Evolutionary conservation across 2,797 vertebrate genomes (phyloP), one percentile per base, ranked within the genome.

Genomic region (Taenioides sp.): DNA sequence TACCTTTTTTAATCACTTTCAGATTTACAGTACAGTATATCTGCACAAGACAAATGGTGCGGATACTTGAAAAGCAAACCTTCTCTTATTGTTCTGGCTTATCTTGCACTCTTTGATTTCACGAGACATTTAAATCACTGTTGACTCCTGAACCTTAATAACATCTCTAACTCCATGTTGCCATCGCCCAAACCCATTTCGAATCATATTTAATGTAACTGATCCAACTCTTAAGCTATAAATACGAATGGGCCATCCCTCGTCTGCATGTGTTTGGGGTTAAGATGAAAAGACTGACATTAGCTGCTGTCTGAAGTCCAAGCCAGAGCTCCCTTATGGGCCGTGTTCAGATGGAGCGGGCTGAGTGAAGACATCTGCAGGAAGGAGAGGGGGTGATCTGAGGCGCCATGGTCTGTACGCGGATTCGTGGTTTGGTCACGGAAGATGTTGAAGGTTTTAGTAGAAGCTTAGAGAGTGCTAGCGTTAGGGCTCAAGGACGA

Each of bases 361-460:
- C 55, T 58, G 70, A 80, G 63, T 67, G 55, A 73, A 77, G 59
- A 64, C 17, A 63, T 76, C 50, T 76, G 71, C 70, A 69, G 69
- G 40, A 52, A 70, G 69, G 65, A 64, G 17, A 65, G 73, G 63
- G 28, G 50, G 64, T 54, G 54, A 22, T 4, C 57, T 50, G 34
- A 47, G 70, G 61, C 69, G 61, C 65, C 63, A 73, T 34, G 73
- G 75, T 75, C 65, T 74, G 64, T 72, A 67, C 82, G 80, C 73
- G 84, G 71, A 74, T 81, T 78, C 78, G 76, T 79, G 70, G 22
- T 34, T 89, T 85, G 79, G 78, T 72, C 71, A 71, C 74, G 83
- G 79, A 78, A 80, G 80, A 25, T 89, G 87, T 85, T 86, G 86
- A 82, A 84, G 81, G 85, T 89, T 80, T 28, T 18, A 28, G 25